phyloP scores from a whole-genome alignment of 2,113 vertebrate species.

The Anser cygnoides region DNA sequence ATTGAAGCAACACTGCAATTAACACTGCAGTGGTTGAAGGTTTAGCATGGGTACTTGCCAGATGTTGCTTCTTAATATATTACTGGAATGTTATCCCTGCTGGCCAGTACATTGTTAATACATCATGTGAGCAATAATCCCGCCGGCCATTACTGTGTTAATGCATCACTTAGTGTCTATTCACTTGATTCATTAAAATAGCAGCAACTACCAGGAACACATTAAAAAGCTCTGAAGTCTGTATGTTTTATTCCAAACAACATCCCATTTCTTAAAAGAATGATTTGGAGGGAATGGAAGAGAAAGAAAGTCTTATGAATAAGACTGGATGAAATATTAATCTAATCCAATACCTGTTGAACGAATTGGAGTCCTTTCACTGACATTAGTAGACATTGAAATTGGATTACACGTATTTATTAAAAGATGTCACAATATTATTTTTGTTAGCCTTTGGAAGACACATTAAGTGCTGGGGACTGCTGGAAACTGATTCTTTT shows the following conservation, averaged over 20 bases:
- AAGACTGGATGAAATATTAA: background rate
- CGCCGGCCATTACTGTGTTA: background rate
- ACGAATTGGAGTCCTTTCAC: background rate
- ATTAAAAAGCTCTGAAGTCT: background rate
- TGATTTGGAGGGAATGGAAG: background rate
- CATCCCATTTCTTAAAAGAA: background rate
- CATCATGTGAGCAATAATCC: background rate
- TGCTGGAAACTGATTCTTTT: background rate
- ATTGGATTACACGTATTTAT: background rate
- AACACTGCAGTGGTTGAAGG: background rate
- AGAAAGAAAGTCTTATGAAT: background rate
- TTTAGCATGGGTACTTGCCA: background rate
- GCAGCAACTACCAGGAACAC: conserved; percentile 23
- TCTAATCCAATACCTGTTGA: background rate
- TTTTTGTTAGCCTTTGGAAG: background rate
- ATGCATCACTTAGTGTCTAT: conserved; percentile 11
- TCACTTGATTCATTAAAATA: conserved; percentile 52
- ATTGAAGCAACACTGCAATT: background rate
- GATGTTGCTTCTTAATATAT: conserved; percentile 18
- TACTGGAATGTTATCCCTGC: background rate
- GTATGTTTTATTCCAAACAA: conserved; percentile 3
- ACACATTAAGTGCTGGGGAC: background rate
- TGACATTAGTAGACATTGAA: background rate
- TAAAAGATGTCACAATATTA: background rate
- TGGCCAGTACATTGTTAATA: background rate